Conservation (phyloP, 2,113 vertebrate genomes). For the Sprattus sprattus region DNA sequence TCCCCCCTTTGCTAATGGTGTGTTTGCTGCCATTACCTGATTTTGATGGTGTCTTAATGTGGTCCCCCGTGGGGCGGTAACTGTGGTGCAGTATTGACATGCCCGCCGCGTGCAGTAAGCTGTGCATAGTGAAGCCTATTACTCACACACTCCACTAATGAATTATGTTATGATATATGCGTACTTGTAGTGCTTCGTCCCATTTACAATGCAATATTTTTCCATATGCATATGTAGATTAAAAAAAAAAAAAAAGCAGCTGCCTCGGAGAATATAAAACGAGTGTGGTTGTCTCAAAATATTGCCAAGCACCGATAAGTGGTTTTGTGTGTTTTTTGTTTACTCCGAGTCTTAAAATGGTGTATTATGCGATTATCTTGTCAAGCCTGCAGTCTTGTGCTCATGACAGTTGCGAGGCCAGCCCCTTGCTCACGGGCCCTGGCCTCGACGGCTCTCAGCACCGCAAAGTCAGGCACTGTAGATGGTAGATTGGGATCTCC, state of each 20-base stretch:
- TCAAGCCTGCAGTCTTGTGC: background rate
- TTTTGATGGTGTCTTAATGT: background rate
- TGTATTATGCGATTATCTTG: background rate
- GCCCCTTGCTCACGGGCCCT: background rate
- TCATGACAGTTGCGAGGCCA: background rate
- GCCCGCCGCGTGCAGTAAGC: background rate
- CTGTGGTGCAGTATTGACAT: background rate
- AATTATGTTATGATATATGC: background rate
- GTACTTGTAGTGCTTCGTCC: background rate
- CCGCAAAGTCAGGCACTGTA: background rate
- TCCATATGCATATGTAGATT: background rate
- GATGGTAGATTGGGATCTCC: background rate
- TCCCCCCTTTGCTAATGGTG: background rate
- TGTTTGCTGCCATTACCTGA: constrained; percentile 2
- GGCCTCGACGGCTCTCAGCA: background rate
- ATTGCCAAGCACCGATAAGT: background rate
- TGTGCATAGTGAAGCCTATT: background rate
- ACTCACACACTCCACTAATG: background rate
- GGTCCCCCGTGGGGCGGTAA: background rate
- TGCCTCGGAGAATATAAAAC: background rate
- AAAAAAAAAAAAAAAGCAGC: background rate
- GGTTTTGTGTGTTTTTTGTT: constrained; percentile 11
- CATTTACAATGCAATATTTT: background rate
- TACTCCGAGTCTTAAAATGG: background rate
- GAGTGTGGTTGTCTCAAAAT: background rate